Evolutionary conservation across 2,888 invertebrate species (phyloP).

Genomic region (Yponomeuta plumbellus): DNA sequence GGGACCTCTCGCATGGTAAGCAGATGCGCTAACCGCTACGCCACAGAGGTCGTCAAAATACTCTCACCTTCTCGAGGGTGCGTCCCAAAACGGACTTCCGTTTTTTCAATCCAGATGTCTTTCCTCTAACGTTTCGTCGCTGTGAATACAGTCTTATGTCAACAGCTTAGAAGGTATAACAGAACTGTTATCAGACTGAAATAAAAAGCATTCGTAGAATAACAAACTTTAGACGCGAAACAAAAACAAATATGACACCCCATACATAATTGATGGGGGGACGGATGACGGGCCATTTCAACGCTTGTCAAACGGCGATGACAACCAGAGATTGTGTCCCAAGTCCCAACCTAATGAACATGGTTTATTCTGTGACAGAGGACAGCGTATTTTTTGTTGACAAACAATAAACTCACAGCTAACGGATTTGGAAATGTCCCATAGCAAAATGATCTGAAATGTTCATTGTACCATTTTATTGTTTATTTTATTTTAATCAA

Average conservation of each 20-base stretch:
- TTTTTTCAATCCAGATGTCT: neutral
- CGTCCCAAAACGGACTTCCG: neutral
- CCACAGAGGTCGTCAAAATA: no score
- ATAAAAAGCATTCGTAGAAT: neutral
- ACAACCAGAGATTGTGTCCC: neutral
- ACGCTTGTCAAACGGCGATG: constrained; percentile 8
- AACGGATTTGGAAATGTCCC: no score
- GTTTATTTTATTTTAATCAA: no score
- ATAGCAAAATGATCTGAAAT: no score
- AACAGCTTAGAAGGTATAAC: neutral
- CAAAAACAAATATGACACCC: constrained; percentile 17
- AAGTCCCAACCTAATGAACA: neutral
- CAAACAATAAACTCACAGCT: no score
- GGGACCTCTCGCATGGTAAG: no score
- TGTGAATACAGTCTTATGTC: neutral
- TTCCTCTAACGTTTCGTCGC: neutral
- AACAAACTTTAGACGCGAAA: neutral
- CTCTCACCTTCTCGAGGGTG: neutral
- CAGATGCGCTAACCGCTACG: no score
- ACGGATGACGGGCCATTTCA: constrained; percentile 10
- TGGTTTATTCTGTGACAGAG: neutral
- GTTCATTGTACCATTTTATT: no score
- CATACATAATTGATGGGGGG: constrained; percentile 17
- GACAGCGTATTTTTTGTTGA: neutral
- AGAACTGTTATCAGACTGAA: neutral